These are phyloP conservation scores for Danio choprae DNA, from an alignment of 2,797 vertebrate species.

Conservation along the genomic window DNA sequence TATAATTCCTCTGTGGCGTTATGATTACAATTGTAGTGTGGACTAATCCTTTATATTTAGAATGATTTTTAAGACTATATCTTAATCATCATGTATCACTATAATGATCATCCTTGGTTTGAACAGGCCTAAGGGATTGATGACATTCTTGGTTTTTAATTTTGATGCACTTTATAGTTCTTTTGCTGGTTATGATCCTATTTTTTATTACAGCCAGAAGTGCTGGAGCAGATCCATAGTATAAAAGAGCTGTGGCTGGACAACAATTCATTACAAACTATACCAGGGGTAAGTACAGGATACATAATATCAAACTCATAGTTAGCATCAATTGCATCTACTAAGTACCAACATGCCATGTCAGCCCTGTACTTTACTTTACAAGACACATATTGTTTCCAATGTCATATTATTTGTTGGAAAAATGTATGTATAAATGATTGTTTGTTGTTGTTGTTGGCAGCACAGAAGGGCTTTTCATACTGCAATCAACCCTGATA, in stretches of 20 bases:
- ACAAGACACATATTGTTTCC: neutral
- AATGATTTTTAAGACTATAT: too few relatives aligned
- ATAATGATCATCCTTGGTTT: too few relatives aligned
- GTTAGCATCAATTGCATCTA: neutral
- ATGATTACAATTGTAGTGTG: too few relatives aligned
- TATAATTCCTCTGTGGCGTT: too few relatives aligned
- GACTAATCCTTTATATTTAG: too few relatives aligned
- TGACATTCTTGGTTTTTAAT: neutral
- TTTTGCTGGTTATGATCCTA: constrained; percentile 13
- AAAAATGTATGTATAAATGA: neutral
- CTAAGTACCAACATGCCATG: neutral
- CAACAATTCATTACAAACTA: constrained; percentile 94
- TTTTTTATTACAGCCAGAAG: constrained; percentile 84
- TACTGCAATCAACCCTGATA: too few relatives aligned
- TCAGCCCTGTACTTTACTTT: neutral
- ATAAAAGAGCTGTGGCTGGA: constrained; percentile 97
- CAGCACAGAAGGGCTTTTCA: too few relatives aligned
- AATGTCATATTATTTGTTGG: neutral
- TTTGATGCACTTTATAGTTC: constrained; percentile 27
- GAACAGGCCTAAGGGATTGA: neutral
- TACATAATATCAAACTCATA: constrained; percentile 11
- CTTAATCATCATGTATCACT: too few relatives aligned
- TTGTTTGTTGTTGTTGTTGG: too few relatives aligned
- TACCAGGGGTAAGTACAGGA: constrained; percentile 91
- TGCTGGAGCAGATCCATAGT: constrained; percentile 97